Conservation (phyloP, 2,888 invertebrate genomes). For the Philonicus albiceps region DNA sequence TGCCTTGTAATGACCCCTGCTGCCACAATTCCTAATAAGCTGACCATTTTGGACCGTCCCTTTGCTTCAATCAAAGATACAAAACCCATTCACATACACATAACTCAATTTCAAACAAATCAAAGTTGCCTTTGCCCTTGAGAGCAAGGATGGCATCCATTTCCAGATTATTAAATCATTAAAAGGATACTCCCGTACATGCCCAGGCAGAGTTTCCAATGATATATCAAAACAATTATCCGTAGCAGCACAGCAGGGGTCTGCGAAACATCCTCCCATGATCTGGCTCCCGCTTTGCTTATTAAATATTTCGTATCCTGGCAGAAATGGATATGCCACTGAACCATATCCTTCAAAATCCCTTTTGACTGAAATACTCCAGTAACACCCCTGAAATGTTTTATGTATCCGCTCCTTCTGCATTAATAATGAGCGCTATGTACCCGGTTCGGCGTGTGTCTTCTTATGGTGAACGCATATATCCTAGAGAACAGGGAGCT, state of each 20-base stretch:
- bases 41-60: background rate
- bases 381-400: conserved; percentile 37
- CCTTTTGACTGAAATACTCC: conserved; percentile 41
- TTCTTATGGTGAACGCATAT: conserved; percentile 1
- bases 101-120: conserved; percentile 26
- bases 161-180: conserved; percentile 22
- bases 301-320: conserved; percentile 42
- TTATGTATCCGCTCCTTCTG: conserved; percentile 28
- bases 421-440: conserved; percentile 33
- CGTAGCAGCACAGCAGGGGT: background rate
- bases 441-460: background rate
- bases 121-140: conserved; percentile 8
- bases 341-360: conserved; percentile 37
- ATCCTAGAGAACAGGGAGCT: background rate
- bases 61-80: background rate
- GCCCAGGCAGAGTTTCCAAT: background rate
- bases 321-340: conserved; percentile 40
- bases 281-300: conserved; percentile 22
- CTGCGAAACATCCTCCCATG: conserved; percentile 2
- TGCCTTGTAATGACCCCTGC: background rate
- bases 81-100: conserved; percentile 2
- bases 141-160: background rate
- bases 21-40: background rate
- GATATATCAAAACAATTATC: conserved; percentile 30
- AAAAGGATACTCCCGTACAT: background rate